Evolutionary conservation across 1,140 invertebrate genomes (phyloP).

Genomic region (Diprion similis): DNA sequence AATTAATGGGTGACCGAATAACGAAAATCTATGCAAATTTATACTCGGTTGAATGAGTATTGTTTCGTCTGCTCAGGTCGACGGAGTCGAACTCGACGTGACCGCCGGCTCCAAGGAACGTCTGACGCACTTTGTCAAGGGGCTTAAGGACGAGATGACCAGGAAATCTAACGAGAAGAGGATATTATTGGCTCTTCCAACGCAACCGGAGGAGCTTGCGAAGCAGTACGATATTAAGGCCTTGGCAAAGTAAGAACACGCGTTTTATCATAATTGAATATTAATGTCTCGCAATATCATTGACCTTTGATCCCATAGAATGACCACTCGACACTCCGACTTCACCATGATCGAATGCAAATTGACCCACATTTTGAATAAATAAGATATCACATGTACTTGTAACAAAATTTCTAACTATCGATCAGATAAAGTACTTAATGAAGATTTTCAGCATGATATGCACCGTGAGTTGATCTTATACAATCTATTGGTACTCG

Average conservation of each 20-base stretch:
- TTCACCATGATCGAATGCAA: not conserved
- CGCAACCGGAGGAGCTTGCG: constrained; percentile 69
- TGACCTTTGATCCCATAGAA: not conserved
- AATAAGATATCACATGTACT: not conserved
- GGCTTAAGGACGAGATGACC: constrained; percentile 62
- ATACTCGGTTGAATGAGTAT: no score
- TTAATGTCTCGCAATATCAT: not conserved
- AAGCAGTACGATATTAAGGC: constrained; percentile 75
- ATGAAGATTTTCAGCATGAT: no score
- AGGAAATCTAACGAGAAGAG: constrained; percentile 60
- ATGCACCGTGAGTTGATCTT: no score
- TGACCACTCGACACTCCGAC: not conserved
- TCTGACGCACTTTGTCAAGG: constrained; percentile 65
- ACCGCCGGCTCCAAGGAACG: constrained; percentile 65
- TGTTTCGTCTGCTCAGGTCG: constrained; percentile 53
- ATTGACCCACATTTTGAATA: not conserved
- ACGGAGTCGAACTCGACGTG: constrained; percentile 72
- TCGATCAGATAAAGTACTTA: no score
- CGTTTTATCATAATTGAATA: not conserved
- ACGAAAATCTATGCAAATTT: no score
- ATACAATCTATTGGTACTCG: no score
- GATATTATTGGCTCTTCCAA: constrained; percentile 67
- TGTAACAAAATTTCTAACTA: no score
- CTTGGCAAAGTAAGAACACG: constrained; percentile 62
- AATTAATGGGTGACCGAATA: no score